These are phyloP conservation scores for Crocodylus rhombifer DNA, from an alignment of 2,797 vertebrate genomes.

Conservation along the genomic window DNA sequence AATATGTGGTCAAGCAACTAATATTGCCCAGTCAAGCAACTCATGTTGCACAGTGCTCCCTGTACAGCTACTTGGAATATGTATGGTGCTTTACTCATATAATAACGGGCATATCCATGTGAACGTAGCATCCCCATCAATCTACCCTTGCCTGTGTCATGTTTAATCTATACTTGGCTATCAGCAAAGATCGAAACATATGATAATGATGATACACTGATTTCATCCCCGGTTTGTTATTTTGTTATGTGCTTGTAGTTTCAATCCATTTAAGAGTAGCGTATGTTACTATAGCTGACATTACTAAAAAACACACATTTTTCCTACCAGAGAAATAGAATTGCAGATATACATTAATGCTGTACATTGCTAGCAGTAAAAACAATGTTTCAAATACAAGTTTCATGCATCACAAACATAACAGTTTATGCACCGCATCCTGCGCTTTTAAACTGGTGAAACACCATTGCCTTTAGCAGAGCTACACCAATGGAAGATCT, in stretches of 20 bases:
- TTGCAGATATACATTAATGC: neutral
- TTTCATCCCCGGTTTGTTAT: conserved; percentile 48
- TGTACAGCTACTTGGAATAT: no score
- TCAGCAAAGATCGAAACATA: neutral
- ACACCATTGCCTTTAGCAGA: conserved; percentile 5
- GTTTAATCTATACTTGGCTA: neutral
- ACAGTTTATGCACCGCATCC: conserved; percentile 8
- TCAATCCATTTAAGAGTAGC: conserved; percentile 26
- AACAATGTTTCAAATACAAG: conserved; percentile 16
- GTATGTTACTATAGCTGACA: conserved; percentile 29
- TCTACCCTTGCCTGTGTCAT: no score
- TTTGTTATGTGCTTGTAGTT: neutral
- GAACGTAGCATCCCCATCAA: neutral
- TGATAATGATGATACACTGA: neutral
- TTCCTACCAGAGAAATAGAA: conserved; percentile 35
- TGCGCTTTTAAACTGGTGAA: conserved; percentile 35
- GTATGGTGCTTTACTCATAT: no score
- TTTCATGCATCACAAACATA: conserved; percentile 40
- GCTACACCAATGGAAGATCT: neutral
- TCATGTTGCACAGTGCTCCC: neutral
- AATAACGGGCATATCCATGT: neutral
- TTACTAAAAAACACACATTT: neutral
- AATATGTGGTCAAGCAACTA: neutral
- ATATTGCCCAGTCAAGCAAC: neutral
- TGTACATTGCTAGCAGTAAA: neutral